Conservation (phyloP, 2,888 invertebrate genomes). For the Allacma fusca region DNA sequence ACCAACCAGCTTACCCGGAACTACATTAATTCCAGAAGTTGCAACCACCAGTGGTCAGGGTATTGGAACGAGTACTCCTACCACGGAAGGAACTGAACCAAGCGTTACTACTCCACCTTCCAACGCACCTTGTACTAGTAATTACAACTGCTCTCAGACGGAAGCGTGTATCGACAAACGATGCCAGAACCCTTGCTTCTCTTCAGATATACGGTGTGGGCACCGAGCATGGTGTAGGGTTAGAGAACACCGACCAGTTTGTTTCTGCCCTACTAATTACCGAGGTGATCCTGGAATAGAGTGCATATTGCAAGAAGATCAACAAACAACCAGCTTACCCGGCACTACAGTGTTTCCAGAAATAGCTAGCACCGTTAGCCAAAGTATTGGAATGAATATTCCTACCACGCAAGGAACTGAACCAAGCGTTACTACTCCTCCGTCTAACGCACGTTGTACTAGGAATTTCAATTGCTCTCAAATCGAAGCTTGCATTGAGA, state of each 20-base stretch:
- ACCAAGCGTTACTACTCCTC: no score
- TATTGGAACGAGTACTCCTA: no score
- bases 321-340: no score
- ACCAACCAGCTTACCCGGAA: no score
- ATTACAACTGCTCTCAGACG: slow-evolving; percentile 85
- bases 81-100: no score
- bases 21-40: no score
- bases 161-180: slow-evolving; percentile 86
- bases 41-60: no score
- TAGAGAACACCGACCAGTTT: slow-evolving; percentile 82
- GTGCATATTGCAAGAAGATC: slow-evolving; percentile 66
- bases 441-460: slow-evolving; percentile 57
- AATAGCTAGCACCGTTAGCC: no score
- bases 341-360: no score
- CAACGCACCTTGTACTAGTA: slow-evolving; percentile 64
- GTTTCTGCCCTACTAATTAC: slow-evolving; percentile 69
- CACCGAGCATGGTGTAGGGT: slow-evolving; percentile 81
- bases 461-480: slow-evolving; percentile 84
- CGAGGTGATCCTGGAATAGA: slow-evolving; percentile 71
- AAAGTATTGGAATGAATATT: slow-evolving; percentile 57
- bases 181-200: slow-evolving; percentile 78
- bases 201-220: slow-evolving; percentile 65
- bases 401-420: no score
- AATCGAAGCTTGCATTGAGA: slow-evolving; percentile 82
- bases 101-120: slow-evolving; percentile 65